Conservation (phyloP, 53 echinoderm and acorn worm species). For the Patiria pectinifera region DNA sequence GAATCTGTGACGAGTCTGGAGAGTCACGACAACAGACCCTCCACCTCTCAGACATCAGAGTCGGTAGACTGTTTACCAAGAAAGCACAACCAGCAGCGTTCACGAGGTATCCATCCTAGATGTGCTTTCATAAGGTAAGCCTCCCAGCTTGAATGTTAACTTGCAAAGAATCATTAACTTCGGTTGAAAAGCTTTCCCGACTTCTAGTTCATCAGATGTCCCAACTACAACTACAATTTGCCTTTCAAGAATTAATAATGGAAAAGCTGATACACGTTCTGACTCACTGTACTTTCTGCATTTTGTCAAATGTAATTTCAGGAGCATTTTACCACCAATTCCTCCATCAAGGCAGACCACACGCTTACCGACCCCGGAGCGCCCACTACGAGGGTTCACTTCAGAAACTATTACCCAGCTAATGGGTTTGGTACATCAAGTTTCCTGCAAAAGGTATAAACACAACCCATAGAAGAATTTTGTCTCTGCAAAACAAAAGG, state of each 20-base stretch:
- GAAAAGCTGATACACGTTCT: no score
- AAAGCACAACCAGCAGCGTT: neutral
- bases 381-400: neutral
- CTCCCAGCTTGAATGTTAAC: no score
- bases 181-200: no score
- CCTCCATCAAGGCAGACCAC: neutral
- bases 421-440: no score
- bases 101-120: neutral
- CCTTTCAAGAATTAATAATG: no score
- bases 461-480: no score
- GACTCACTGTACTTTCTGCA: no score
- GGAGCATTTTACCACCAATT: neutral
- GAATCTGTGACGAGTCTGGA: neutral
- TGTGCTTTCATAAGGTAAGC: constrained; percentile 11
- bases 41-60: neutral
- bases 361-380: neutral
- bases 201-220: no score
- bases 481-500: no score
- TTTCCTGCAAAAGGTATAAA: no score
- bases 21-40: neutral
- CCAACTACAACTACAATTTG: no score
- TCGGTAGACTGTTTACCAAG: neutral
- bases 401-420: no score
- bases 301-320: neutral
- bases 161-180: neutral